Percentiles rank a stretch among this genome's conserved stretches.
phyloP scores from a whole-genome alignment of 2,888 invertebrate genomes.

The Drosophila ezoana region DNA sequence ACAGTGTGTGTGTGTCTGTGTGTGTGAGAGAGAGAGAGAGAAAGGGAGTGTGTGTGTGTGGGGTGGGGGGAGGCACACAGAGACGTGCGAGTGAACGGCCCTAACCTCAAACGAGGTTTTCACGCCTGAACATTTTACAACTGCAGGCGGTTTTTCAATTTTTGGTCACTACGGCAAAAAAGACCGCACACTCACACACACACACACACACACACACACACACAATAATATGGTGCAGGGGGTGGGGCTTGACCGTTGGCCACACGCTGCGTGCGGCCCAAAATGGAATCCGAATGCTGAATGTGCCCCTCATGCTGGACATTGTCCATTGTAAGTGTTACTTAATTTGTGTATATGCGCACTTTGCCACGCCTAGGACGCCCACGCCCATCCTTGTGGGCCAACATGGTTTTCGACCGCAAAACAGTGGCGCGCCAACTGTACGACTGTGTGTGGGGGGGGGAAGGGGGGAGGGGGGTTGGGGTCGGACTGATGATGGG shows the following conservation, averaged over 20 bases:
- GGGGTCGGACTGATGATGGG: neutral
- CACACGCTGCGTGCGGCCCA: constrained; percentile 65
- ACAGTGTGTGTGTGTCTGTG: neutral
- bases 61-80: neutral
- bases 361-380: constrained; percentile 52
- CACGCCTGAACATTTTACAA: constrained; percentile 81
- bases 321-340: constrained; percentile 72
- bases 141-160: constrained; percentile 81
- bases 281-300: constrained; percentile 68
- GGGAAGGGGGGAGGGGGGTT: neutral
- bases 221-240: neutral
- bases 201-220: neutral
- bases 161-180: constrained; percentile 71
- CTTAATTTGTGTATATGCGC: constrained; percentile 73
- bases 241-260: constrained; percentile 26
- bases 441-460: neutral
- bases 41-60: neutral
- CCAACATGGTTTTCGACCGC: constrained; percentile 69
- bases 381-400: constrained; percentile 3
- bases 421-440: constrained; percentile 70
- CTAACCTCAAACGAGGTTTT: constrained; percentile 79
- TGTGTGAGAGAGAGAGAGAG: neutral
- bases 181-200: constrained; percentile 17
- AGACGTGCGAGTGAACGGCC: constrained; percentile 18
- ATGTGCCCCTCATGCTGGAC: constrained; percentile 39